phyloP scores from a whole-genome alignment of 2,888 invertebrate species.

The Parnassius glacialis region DNA sequence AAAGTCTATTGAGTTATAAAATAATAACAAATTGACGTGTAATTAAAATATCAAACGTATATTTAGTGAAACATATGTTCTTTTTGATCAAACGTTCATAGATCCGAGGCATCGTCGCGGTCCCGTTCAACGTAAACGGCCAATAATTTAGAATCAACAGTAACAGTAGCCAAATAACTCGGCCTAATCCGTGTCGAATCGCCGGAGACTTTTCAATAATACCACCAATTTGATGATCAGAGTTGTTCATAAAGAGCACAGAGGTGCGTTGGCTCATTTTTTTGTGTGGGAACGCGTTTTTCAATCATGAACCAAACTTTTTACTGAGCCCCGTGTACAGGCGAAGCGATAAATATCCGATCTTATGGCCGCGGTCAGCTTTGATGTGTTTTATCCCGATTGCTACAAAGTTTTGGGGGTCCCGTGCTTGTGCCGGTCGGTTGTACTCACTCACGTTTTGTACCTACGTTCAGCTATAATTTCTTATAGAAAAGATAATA shows the following conservation, averaged over 20 bases:
- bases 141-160: slow-evolving; percentile 71
- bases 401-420: slow-evolving; percentile 46
- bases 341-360: slow-evolving; percentile 69
- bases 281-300: slow-evolving; percentile 72
- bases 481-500: no score
- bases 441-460: slow-evolving; percentile 1
- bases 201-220: slow-evolving; percentile 68
- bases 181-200: slow-evolving; percentile 72
- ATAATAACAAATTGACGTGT: no score
- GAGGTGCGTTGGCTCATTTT: slow-evolving; percentile 31
- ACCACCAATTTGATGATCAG: slow-evolving; percentile 46
- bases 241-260: slow-evolving; percentile 36
- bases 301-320: slow-evolving; percentile 69
- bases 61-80: neutral
- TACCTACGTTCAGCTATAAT: neutral
- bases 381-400: slow-evolving; percentile 62
- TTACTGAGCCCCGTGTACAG: slow-evolving; percentile 58
- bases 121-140: slow-evolving; percentile 39
- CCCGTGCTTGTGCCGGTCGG: slow-evolving; percentile 16
- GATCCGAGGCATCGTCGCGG: slow-evolving; percentile 25
- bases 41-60: no score
- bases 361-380: slow-evolving; percentile 72
- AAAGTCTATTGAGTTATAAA: no score
- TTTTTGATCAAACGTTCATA: slow-evolving; percentile 8
- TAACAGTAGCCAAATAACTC: slow-evolving; percentile 69